Evolutionary conservation across 2,888 invertebrate genomes (phyloP), one percentile per base, ranked within the genome.

Genomic region (Lacanobia wlatinum): DNA sequence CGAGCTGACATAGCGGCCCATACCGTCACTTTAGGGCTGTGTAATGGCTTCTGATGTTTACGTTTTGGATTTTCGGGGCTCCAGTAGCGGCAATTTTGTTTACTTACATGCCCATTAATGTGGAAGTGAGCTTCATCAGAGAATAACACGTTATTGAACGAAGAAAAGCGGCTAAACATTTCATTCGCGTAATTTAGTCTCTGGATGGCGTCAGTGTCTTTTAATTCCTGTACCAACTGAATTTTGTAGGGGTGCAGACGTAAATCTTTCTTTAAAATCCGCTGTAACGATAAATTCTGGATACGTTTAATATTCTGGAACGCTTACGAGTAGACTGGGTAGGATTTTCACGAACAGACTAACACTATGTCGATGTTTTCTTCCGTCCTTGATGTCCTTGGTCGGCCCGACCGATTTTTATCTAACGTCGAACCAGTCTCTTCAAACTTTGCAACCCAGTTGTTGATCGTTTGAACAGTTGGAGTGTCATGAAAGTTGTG

Each of bases 31-130:
- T 46, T 46, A 46, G 46, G 46, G 82, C 61, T 73, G 73, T 85
- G 82, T 53, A 80, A 59, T 53, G 80, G 81, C 56, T 75, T 78
- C 63, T 81, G 68, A 74, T 84, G 83, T 59, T 84, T 83, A n/a
- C 55, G 67, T 70, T 77, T 74, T 62, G 81, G 81, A 70, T 84
- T 82, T 1, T 34, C 70, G 18, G 52, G 50, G 55, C 70, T 71
- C 80, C 84, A 84, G 46, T 46, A 46, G 46, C 28, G 28, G 28
- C 28, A 46, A 46, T 46, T 46, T 46, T 46, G 46, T 46, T 53
- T 28, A 53, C 53, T 53, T 53, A 85, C 83, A 63, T 83, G 70
- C 14, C 77, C 80, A 60, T 46, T 46, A 46, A 46, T 46, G 16
- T 46, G 46, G 46, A 46, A 46, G 16, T 46, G 46, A 46, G 46